Conservation (phyloP, 2,113 vertebrate species). For the Chlamydotis undulata region DNA sequence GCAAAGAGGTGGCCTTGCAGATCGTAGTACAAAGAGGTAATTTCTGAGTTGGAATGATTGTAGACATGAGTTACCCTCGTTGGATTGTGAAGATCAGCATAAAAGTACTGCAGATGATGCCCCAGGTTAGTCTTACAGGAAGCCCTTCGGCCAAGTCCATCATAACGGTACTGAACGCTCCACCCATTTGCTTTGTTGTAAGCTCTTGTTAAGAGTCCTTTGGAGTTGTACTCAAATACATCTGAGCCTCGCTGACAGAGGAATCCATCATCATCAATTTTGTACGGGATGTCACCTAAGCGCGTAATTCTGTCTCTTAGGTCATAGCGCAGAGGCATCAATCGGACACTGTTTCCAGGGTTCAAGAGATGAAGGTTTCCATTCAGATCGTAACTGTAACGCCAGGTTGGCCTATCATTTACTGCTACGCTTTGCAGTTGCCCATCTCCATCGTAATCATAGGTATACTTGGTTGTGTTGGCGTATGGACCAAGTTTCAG, state of each 20-base stretch:
- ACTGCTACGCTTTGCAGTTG: constrained; percentile 95
- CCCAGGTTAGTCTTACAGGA: constrained; percentile 94
- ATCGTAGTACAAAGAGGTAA: constrained; percentile 95
- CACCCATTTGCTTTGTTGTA: constrained; percentile 93
- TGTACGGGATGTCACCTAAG: constrained; percentile 94
- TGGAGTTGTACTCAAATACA: constrained; percentile 97
- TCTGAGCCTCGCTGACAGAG: constrained; percentile 92
- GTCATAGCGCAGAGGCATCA: constrained; percentile 95
- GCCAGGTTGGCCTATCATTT: constrained; percentile 97
- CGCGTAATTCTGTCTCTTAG: constrained; percentile 95
- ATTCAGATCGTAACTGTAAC: constrained; percentile 97
- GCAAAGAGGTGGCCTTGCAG: constrained; percentile 98
- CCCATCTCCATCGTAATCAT: constrained; percentile 96
- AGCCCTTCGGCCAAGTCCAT: constrained; percentile 92
- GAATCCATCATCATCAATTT: constrained; percentile 93
- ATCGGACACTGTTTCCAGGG: constrained; percentile 90
- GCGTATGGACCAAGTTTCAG: constrained; percentile 97
- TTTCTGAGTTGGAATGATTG: constrained; percentile 98
- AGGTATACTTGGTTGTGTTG: constrained; percentile 97
- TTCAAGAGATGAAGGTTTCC: constrained; percentile 96
- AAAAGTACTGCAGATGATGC: constrained; percentile 97
- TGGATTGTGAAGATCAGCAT: constrained; percentile 95
- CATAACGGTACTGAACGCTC: constrained; percentile 95
- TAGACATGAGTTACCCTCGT: constrained; percentile 94
- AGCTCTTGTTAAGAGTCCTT: constrained; percentile 91